phyloP scores from a whole-genome alignment of 2,113 vertebrate species.

The Microcebus jonahi region DNA sequence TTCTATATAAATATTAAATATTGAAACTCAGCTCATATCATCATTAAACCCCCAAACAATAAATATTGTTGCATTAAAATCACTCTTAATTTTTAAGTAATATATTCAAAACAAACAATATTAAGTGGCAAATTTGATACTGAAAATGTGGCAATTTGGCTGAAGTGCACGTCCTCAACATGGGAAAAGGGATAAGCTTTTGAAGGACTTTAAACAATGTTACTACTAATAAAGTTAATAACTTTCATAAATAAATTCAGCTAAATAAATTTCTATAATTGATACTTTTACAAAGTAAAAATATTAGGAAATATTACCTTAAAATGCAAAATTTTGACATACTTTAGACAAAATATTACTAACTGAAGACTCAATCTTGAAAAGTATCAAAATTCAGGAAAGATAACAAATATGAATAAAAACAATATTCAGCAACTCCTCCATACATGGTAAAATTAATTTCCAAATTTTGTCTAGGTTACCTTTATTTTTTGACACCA shows the following conservation, averaged over 20 bases:
- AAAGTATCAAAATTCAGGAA: slow-evolving; percentile 6
- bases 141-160: background rate
- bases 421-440: background rate
- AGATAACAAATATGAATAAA: background rate
- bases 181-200: background rate
- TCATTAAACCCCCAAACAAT: background rate
- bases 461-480: background rate
- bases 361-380: background rate
- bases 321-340: background rate
- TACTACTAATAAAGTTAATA: background rate
- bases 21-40: background rate
- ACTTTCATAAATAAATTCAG: background rate
- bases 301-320: background rate
- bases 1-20: background rate
- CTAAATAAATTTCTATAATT: background rate
- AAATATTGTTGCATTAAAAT: background rate
- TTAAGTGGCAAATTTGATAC: background rate
- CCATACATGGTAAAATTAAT: background rate
- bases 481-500: background rate
- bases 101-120: slow-evolving; percentile 11
- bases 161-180: background rate
- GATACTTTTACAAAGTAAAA: background rate
- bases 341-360: background rate
- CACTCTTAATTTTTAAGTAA: background rate
- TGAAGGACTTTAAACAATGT: background rate